phyloP scores from a whole-genome alignment of 2,113 vertebrate genomes.

The Gymnocephalus cernua region DNA sequence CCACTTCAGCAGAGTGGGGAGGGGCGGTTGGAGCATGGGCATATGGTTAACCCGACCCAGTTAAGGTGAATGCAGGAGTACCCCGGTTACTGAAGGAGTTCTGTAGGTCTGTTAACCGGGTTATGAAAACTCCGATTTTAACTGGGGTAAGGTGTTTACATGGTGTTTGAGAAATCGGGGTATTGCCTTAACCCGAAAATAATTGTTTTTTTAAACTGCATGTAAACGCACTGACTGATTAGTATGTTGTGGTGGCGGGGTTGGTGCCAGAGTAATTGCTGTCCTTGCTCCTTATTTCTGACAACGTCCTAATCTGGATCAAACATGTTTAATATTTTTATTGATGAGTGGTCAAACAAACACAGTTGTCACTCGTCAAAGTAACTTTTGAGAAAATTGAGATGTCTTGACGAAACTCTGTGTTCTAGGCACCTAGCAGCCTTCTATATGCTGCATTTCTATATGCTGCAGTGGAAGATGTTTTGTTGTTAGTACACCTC shows the following conservation, averaged over 20 bases:
- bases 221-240: not conserved
- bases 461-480: not conserved
- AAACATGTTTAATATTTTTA: not conserved
- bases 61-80: no score
- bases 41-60: no score
- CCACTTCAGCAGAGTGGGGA: no score
- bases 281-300: not conserved
- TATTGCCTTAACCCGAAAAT: no score
- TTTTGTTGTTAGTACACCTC: slow-evolving; percentile 4
- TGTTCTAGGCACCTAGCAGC: not conserved
- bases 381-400: not conserved
- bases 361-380: not conserved
- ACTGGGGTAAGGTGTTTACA: no score
- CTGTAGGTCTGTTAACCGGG: no score
- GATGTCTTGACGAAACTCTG: not conserved
- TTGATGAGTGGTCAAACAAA: not conserved
- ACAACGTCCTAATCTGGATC: not conserved
- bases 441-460: not conserved
- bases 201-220: no score
- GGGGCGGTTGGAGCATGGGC: no score
- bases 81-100: no score
- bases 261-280: not conserved
- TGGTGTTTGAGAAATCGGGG: no score
- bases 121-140: no score
- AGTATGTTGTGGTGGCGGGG: not conserved